A percentile compares a stretch with the other conserved stretches of the same genome.
These are phyloP conservation scores for Drosophila affinis DNA, from an alignment of 2,888 invertebrate genomes.

Conservation along the genomic window DNA sequence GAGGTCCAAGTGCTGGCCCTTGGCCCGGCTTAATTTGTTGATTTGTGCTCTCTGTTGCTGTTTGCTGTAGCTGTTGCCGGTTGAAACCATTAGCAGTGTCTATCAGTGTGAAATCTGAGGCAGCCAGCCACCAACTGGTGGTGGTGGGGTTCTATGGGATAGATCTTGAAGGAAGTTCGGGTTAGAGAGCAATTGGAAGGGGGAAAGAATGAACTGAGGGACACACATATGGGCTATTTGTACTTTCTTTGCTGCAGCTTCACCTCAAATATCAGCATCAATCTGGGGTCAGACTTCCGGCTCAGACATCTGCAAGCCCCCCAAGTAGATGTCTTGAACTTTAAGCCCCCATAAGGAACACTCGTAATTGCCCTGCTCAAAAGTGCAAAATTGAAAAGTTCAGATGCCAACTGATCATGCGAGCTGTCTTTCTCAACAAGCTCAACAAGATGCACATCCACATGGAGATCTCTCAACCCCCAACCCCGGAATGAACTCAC, in stretches of 20 bases:
- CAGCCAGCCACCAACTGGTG: not conserved
- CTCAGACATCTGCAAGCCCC: not conserved
- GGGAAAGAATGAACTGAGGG: not conserved
- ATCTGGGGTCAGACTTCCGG: slow-evolving; percentile 13
- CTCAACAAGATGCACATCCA: slow-evolving; percentile 12
- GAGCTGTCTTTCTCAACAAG: slow-evolving; percentile 18
- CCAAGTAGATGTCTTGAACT: slow-evolving; percentile 11
- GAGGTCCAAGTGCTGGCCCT: slow-evolving; percentile 62
- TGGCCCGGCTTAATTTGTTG: slow-evolving; percentile 64
- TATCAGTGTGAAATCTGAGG: slow-evolving; percentile 53
- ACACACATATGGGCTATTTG: not conserved
- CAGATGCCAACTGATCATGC: slow-evolving; percentile 41
- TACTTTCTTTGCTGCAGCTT: not conserved
- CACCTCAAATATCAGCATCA: not conserved
- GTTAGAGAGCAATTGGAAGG: slow-evolving; percentile 27
- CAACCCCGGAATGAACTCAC: slow-evolving; percentile 62
- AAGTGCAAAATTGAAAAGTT: slow-evolving; percentile 34
- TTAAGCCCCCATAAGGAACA: not conserved
- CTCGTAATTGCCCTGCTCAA: slow-evolving; percentile 5
- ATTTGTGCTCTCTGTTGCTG: slow-evolving; percentile 41
- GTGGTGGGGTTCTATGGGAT: slow-evolving; percentile 5
- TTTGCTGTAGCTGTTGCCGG: slow-evolving; percentile 20
- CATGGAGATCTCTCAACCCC: slow-evolving; percentile 41
- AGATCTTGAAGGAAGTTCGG: slow-evolving; percentile 50
- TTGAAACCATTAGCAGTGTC: slow-evolving; percentile 17